Evolutionary conservation across 2,888 invertebrate species (phyloP).

Genomic region (Melanotus villosus): DNA sequence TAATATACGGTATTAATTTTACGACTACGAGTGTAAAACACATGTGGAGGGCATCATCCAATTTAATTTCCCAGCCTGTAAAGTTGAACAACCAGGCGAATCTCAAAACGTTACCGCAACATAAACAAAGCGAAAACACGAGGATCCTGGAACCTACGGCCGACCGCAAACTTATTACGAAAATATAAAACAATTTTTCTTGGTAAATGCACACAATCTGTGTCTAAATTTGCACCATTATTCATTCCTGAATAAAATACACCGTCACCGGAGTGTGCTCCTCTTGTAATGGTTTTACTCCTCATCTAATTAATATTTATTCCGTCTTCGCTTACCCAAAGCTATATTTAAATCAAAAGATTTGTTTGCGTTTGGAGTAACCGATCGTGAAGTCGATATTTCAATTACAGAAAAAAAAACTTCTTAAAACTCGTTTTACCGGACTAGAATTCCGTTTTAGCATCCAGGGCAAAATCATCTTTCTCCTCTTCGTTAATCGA

Average conservation of each 20-base stretch:
- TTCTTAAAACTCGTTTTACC: conserved; percentile 8
- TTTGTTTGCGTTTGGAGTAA: neutral
- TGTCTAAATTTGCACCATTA: conserved; percentile 12
- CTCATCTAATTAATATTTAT: neutral
- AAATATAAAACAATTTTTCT: conserved; percentile 19
- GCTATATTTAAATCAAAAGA: neutral
- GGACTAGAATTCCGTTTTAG: conserved; percentile 6
- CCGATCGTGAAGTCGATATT: neutral
- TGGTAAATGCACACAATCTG: conserved; percentile 11
- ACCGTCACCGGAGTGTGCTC: neutral
- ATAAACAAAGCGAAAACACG: neutral
- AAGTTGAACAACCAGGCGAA: neutral
- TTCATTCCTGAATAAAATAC: neutral
- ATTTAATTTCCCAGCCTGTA: conserved; percentile 13
- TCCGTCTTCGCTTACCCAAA: neutral
- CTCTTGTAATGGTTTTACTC: neutral
- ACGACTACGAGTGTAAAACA: conserved; percentile 17
- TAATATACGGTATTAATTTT: conserved; percentile 6
- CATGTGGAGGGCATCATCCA: conserved; percentile 14
- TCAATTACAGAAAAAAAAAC: neutral
- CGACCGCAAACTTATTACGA: conserved; percentile 19
- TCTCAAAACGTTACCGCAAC: neutral
- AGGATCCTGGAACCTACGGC: neutral
- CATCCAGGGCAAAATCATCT: neutral
- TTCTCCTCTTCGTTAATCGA: neutral